Percentiles rank a stretch among this genome's conserved stretches.
Conservation (phyloP, 2,888 invertebrate genomes). For the Biston betularia region DNA sequence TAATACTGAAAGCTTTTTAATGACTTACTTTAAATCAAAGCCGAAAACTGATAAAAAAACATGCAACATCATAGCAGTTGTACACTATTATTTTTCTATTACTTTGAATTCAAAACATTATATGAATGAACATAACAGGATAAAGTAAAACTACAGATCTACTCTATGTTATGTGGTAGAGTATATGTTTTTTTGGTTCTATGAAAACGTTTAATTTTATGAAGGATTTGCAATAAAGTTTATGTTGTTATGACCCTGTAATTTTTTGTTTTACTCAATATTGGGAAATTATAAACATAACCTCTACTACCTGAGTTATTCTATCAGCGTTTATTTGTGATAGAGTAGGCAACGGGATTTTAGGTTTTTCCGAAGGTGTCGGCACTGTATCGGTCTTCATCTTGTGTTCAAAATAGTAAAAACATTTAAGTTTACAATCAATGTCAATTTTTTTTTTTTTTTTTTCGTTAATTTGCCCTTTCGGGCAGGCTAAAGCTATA, state of each 20-base stretch:
- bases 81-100: too few relatives aligned
- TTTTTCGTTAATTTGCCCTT: too few relatives aligned
- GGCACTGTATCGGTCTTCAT: conserved; percentile 71
- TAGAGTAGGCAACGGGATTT: conserved; percentile 91
- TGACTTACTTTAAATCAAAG: too few relatives aligned
- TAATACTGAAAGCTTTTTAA: too few relatives aligned
- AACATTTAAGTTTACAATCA: conserved; percentile 24
- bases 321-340: conserved; percentile 96
- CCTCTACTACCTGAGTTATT: conserved; percentile 92
- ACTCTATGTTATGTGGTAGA: background rate
- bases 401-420: conserved; percentile 28
- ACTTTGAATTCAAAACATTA: too few relatives aligned
- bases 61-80: too few relatives aligned
- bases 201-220: background rate
- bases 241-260: background rate
- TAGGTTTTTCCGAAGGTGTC: conserved; percentile 70
- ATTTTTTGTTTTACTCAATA: conserved; percentile 29
- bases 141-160: background rate
- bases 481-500: too few relatives aligned
- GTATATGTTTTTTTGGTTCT: background rate
- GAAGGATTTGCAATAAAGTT: background rate
- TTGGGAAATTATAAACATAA: conserved; percentile 55
- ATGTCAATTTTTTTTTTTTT: background rate
- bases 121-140: too few relatives aligned
- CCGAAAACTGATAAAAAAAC: too few relatives aligned